Conservation (phyloP, 2,888 invertebrate species). For the Scrobipalpa atriplicella region DNA sequence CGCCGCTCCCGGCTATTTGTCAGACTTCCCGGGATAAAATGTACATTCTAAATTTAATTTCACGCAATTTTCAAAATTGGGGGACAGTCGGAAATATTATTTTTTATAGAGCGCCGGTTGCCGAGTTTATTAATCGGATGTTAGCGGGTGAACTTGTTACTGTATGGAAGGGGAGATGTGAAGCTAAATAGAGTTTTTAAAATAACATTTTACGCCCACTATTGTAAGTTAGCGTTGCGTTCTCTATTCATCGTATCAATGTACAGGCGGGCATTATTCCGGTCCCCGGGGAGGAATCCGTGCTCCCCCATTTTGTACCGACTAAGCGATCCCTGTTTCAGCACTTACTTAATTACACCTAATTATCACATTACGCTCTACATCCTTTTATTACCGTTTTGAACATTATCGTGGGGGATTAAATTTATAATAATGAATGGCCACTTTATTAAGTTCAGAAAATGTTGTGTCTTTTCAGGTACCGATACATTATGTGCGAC, state of each 20-base stretch:
- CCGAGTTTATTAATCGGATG: slow-evolving; percentile 66
- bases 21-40: slow-evolving; percentile 79
- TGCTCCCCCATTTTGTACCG: slow-evolving; percentile 35
- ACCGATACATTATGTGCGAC: too few species aligned
- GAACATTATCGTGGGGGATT: slow-evolving; percentile 6
- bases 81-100: slow-evolving; percentile 68
- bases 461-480: too few species aligned
- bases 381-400: slow-evolving; percentile 20
- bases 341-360: slow-evolving; percentile 47
- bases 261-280: slow-evolving; percentile 3
- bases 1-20: slow-evolving; percentile 78
- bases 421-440: slow-evolving; percentile 1
- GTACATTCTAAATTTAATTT: slow-evolving; percentile 82
- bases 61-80: slow-evolving; percentile 79
- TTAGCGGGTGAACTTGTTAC: slow-evolving; percentile 43
- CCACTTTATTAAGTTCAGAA: neutral
- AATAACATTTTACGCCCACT: slow-evolving; percentile 18
- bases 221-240: slow-evolving; percentile 10
- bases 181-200: slow-evolving; percentile 14
- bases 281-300: slow-evolving; percentile 41
- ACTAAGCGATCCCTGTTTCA: slow-evolving; percentile 41
- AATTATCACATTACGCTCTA: slow-evolving; percentile 38
- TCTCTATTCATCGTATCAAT: slow-evolving; percentile 13
- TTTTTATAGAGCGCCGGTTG: slow-evolving; percentile 69
- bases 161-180: slow-evolving; percentile 18